Percentiles rank a stretch among this genome's conserved stretches.
Conservation (phyloP, 1,140 invertebrate species). For the Anadara kagoshimensis region DNA sequence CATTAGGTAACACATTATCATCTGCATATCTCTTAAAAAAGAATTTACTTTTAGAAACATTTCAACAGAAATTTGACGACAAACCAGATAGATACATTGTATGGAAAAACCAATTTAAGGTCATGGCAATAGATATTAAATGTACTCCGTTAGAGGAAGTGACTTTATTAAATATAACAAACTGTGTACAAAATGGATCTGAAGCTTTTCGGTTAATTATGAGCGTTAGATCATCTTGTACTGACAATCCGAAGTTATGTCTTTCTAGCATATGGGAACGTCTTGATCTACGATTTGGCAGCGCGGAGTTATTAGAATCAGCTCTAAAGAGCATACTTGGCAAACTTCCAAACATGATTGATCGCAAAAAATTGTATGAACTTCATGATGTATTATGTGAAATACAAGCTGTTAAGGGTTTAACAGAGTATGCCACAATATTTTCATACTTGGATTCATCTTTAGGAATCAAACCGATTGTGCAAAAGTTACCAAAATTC, state of each 20-base stretch:
- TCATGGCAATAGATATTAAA: slow-evolving; percentile 4
- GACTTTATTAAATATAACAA: background rate
- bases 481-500: slow-evolving; percentile 8
- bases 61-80: slow-evolving; percentile 29
- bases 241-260: background rate
- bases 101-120: slow-evolving; percentile 29
- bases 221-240: slow-evolving; percentile 1
- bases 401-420: slow-evolving; percentile 22
- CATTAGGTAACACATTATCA: background rate
- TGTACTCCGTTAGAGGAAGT: background rate
- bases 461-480: slow-evolving; percentile 31
- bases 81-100: slow-evolving; percentile 22
- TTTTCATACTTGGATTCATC: slow-evolving; percentile 41
- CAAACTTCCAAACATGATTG: slow-evolving; percentile 29
- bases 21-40: background rate
- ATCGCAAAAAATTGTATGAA: slow-evolving; percentile 27
- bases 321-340: slow-evolving; percentile 22
- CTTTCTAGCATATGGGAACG: background rate
- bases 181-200: background rate
- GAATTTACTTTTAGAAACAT: slow-evolving; percentile 14
- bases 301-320: background rate
- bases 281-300: slow-evolving; percentile 7
- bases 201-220: background rate
- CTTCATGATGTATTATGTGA: slow-evolving; percentile 35
- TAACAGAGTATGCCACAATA: slow-evolving; percentile 11